A percentile compares a stretch with the other conserved stretches of the same genome.
phyloP scores from a whole-genome alignment of 2,113 vertebrate genomes.

The Felis catus region F.catus_Fca126_mat1.0 CM031417.1:124656501-124657000 shows the following conservation, averaged over 20 bases:
- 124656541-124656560: neutral
- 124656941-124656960: neutral
- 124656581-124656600: neutral
- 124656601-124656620: constrained; percentile 27
- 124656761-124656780: neutral
- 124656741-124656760: neutral
- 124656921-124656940: neutral
- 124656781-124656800: neutral
- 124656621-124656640: neutral
- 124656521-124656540: neutral
- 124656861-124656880: neutral
- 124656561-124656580: neutral
- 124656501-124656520: neutral
- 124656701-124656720: neutral
- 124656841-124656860: neutral
- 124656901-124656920: neutral
- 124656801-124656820: neutral
- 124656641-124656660: neutral
- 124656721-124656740: neutral
- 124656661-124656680: neutral
- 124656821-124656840: neutral
- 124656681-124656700: neutral
- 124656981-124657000: neutral
- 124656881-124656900: neutral
- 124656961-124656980: neutral